Evolutionary conservation across 2,888 invertebrate genomes (phyloP), one percentile per base, ranked within the genome.

Genomic region (Aphrophora alni): DNA sequence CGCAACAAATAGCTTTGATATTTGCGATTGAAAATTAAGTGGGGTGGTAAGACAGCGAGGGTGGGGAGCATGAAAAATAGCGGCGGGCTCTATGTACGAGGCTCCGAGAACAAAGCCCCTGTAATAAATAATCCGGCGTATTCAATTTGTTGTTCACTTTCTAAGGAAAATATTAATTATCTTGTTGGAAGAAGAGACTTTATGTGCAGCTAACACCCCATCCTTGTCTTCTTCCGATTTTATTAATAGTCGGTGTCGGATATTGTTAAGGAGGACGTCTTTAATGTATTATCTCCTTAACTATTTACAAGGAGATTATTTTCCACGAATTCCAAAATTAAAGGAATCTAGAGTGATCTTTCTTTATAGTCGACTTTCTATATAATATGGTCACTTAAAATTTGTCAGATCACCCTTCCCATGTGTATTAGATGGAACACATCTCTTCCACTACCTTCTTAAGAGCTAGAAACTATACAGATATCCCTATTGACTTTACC

Each of bases 91-190:
- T 59, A 59, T 21, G 59, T 21, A 59, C 59, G 59, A 10, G 21
- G 2, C 5, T 59, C 59, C 0, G 59, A 59, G 59, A 59, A 59
- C 59, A 59, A 59, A 59, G 59, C 59, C 21, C 5, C 21, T 4
- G 59, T 14, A 59, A 59, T 59, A 59, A 59, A 59, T 59, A 59
- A 59, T 59, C 59, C 59, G 21, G 59, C 59, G 59, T 59, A 59
- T 59, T 59, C 59, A 59, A 59, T 59, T 59, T 59, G 59, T 59
- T 59, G 10, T 33, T 33, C 33, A 33, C 33, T 33, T 33, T 33
- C 33, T 59, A 59, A 59, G 59, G 59, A 59, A 59, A 59, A 59
- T 59, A 21, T 59, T 59, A 59, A 59, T 59, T 59, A 59, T 59
- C 59, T 59, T 59, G 59, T 59, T 59, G 10, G 59, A 59, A 59